phyloP scores from a whole-genome alignment of 2,888 invertebrate genomes.

The Seira musarum region DNA sequence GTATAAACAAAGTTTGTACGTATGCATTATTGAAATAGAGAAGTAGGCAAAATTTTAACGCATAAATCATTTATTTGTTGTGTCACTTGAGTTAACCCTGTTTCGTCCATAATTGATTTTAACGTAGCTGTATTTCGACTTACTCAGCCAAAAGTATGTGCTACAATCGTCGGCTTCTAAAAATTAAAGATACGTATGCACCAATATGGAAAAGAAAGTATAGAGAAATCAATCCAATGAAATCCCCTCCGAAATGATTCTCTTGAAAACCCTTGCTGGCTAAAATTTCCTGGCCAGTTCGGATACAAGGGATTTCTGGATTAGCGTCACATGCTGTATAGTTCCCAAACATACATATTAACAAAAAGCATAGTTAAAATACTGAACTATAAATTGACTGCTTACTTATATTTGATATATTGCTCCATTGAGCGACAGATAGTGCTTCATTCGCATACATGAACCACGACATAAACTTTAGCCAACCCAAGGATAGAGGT shows the following conservation, averaged over 20 bases:
- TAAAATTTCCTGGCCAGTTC: conserved; percentile 81
- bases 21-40: too few species aligned
- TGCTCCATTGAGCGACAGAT: conserved; percentile 90
- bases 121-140: too few species aligned
- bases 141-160: too few species aligned
- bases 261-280: conserved; percentile 81
- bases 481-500: conserved; percentile 87
- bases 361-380: not conserved
- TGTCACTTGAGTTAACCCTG: too few species aligned
- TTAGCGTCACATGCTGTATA: conserved; percentile 78
- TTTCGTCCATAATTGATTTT: too few species aligned
- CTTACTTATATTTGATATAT: conserved; percentile 80
- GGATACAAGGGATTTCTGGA: conserved; percentile 81
- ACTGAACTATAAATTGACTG: not conserved
- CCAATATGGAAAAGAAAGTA: conserved; percentile 81
- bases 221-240: conserved; percentile 79
- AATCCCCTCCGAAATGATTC: conserved; percentile 78
- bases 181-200: conserved; percentile 79
- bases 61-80: too few species aligned
- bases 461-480: conserved; percentile 94
- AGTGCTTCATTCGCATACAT: conserved; percentile 92
- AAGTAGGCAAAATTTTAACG: too few species aligned
- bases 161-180: conserved; percentile 48
- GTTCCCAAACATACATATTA: conserved; percentile 38
- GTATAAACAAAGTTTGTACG: too few species aligned